Evolutionary conservation across 1,140 invertebrate genomes (phyloP).

Genomic region (Pachyrhynchus sulphureomaculatus): DNA sequence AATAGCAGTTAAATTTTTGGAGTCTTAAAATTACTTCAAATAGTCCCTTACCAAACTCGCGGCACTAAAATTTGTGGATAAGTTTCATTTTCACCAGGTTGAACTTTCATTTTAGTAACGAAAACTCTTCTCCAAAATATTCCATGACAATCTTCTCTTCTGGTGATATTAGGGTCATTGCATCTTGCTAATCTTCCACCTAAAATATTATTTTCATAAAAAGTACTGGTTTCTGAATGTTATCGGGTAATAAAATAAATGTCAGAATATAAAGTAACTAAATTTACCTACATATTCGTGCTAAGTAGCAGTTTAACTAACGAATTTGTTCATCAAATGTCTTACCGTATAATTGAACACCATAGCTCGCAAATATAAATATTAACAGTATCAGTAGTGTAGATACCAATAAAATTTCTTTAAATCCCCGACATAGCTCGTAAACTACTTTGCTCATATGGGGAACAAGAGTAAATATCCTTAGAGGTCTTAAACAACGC

Average conservation of each 20-base stretch:
- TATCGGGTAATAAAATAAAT: too few relatives aligned
- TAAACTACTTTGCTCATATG: slow-evolving; percentile 99
- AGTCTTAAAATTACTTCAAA: too few relatives aligned
- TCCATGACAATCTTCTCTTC: slow-evolving; percentile 88
- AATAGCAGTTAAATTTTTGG: too few relatives aligned
- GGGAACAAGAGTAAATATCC: slow-evolving; percentile 97
- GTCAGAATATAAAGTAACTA: too few relatives aligned
- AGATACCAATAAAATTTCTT: slow-evolving; percentile 96
- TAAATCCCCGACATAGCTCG: slow-evolving; percentile 98
- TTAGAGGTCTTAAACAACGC: slow-evolving; percentile 89
- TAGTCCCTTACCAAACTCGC: slow-evolving; percentile 94
- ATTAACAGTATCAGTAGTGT: slow-evolving; percentile 96
- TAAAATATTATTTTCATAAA: neutral
- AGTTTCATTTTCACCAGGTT: slow-evolving; percentile 75
- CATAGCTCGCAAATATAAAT: slow-evolving; percentile 99
- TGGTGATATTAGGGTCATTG: slow-evolving; percentile 89
- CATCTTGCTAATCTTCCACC: slow-evolving; percentile 91
- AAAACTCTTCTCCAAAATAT: slow-evolving; percentile 93
- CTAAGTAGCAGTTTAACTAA: too few relatives aligned
- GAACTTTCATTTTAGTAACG: slow-evolving; percentile 97
- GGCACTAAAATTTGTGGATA: slow-evolving; percentile 96
- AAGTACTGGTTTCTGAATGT: too few relatives aligned
- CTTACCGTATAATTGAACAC: slow-evolving; percentile 88
- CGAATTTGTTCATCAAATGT: too few relatives aligned
- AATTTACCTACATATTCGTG: too few relatives aligned